Percentiles rank a stretch among this genome's conserved stretches.
Evolutionary conservation across 2,888 invertebrate genomes (phyloP).

Genomic region (Cantharis nigra): DNA sequence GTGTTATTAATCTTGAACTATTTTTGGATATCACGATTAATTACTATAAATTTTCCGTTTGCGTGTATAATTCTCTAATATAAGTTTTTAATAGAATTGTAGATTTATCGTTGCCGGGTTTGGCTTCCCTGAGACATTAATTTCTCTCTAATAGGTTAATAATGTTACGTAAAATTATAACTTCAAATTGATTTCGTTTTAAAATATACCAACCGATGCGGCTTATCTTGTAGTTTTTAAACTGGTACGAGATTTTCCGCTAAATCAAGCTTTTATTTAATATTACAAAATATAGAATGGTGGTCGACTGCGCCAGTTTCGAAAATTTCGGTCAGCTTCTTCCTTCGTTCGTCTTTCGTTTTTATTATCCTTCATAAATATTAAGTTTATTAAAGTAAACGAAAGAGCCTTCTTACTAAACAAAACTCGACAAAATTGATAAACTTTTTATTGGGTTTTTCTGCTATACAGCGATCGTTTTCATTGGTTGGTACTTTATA

Average conservation of each 20-base stretch:
- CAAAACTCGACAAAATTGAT: constrained; percentile 8
- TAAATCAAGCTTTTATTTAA: neutral
- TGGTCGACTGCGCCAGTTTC: neutral
- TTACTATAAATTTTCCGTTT: constrained; percentile 1
- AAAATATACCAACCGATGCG: neutral
- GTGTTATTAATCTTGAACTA: neutral
- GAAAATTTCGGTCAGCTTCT: neutral
- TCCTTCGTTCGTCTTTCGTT: neutral
- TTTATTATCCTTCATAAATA: neutral
- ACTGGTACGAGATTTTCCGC: neutral
- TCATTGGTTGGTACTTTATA: constrained; percentile 5
- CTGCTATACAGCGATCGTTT: neutral
- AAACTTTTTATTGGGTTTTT: constrained; percentile 15
- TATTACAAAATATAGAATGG: neutral
- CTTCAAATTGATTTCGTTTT: neutral
- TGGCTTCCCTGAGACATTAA: neutral
- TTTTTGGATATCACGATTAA: constrained; percentile 1
- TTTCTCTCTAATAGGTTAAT: neutral
- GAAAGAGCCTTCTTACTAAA: neutral
- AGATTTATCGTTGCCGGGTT: neutral
- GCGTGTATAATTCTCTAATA: constrained; percentile 2
- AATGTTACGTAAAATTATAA: neutral
- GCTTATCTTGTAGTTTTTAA: neutral
- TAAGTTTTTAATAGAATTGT: constrained; percentile 3
- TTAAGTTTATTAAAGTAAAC: neutral